A percentile compares a stretch with the other conserved stretches of the same genome.
Conservation (phyloP, 2,888 invertebrate species). For the Cheilosia scutellata region DNA sequence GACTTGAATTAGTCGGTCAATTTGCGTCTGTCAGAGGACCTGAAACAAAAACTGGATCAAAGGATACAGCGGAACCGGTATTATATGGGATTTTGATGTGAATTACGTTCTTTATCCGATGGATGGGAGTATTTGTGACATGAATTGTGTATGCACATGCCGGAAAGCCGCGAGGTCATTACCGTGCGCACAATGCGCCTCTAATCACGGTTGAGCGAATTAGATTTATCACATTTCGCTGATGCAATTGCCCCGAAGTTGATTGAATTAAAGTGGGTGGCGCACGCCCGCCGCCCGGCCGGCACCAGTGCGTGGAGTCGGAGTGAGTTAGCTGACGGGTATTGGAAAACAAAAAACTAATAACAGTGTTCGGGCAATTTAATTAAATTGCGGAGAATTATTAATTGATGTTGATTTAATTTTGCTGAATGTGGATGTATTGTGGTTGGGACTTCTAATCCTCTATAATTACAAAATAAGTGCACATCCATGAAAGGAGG, state of each 20-base stretch:
- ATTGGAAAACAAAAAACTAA: conserved; percentile 30
- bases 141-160: conserved; percentile 42
- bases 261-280: conserved; percentile 61
- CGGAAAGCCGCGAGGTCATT: conserved; percentile 66
- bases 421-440: conserved; percentile 15
- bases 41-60: conserved; percentile 51
- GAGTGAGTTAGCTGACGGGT: not conserved
- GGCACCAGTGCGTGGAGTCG: not conserved
- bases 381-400: conserved; percentile 66
- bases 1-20: conserved; percentile 57
- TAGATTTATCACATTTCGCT: conserved; percentile 74
- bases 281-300: no score
- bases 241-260: conserved; percentile 64
- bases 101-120: conserved; percentile 46
- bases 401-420: conserved; percentile 73
- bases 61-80: conserved; percentile 36
- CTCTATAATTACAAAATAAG: conserved; percentile 31
- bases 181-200: conserved; percentile 65
- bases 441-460: conserved; percentile 9
- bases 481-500: not conserved
- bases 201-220: conserved; percentile 68
- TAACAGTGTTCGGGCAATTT: conserved; percentile 53
- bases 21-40: conserved; percentile 37
- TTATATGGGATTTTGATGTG: conserved; percentile 53
- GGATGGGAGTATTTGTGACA: conserved; percentile 18